Percentiles rank a stretch among this genome's conserved stretches.
Evolutionary conservation across 2,888 invertebrate genomes (phyloP).

Genomic region (Pandemis corylana): DNA sequence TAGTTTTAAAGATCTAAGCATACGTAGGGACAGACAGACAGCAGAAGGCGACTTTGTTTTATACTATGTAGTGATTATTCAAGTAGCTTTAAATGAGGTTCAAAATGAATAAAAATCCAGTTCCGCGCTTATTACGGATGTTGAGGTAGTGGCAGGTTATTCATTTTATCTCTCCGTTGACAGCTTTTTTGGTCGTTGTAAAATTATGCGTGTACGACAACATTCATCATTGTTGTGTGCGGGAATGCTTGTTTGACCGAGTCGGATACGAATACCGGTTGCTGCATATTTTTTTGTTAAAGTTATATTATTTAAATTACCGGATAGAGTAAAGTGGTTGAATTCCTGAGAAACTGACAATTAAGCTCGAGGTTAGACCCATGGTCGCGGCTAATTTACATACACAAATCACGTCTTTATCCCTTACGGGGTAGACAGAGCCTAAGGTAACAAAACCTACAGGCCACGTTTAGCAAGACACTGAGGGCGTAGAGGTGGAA

Average conservation of each 20-base stretch:
- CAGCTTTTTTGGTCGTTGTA: constrained; percentile 49
- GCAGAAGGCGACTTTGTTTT: no score
- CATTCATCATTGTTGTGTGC: constrained; percentile 22
- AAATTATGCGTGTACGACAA: constrained; percentile 58
- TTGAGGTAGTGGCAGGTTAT: constrained; percentile 34
- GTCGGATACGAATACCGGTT: constrained; percentile 7
- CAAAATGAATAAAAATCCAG: constrained; percentile 13
- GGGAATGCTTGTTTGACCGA: constrained; percentile 15
- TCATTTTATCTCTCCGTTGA: constrained; percentile 48
- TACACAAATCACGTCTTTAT: no score
- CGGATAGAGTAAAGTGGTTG: no score
- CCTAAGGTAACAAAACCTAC: no score
- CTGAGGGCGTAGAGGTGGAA: no score
- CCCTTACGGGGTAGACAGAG: no score
- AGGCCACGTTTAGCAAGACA: no score
- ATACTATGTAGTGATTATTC: not conserved
- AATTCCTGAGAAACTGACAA: no score
- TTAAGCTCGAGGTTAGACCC: no score
- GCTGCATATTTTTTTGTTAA: not conserved
- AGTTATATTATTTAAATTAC: not conserved
- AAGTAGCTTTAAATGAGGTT: constrained; percentile 3
- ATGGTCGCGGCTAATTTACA: no score
- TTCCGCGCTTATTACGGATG: constrained; percentile 23
- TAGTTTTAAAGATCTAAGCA: no score
- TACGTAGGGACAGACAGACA: no score